Conservation (phyloP, 2,888 invertebrate genomes). For the Axea sp. region DNA sequence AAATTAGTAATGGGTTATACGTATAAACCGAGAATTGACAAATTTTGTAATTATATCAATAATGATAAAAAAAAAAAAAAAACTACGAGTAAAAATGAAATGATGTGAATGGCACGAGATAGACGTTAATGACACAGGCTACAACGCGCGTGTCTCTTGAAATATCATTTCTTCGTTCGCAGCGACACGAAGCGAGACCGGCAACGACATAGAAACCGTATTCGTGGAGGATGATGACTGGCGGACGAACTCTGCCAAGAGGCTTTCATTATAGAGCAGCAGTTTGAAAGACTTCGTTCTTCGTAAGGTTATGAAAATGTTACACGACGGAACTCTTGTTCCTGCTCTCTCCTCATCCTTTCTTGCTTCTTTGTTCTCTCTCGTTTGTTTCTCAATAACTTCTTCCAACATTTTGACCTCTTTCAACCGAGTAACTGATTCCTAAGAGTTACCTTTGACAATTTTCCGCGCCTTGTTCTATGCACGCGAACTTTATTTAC, state of each 20-base stretch:
- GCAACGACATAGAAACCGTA: conserved; percentile 38
- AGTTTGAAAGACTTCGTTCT: conserved; percentile 69
- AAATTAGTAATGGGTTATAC: too few relatives aligned
- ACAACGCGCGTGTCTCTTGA: conserved; percentile 23
- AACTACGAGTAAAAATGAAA: neutral
- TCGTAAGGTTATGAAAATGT: conserved; percentile 72
- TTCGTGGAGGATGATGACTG: conserved; percentile 38
- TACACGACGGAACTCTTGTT: conserved; percentile 68
- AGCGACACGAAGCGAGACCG: conserved; percentile 36
- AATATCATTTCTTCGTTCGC: conserved; percentile 37
- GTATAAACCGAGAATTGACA: too few relatives aligned
- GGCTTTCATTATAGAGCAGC: conserved; percentile 71
- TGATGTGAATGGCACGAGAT: conserved; percentile 8
- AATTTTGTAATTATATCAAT: too few relatives aligned
- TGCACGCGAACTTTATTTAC: conserved; percentile 40
- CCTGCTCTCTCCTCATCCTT: conserved; percentile 62
- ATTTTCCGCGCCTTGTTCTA: conserved; percentile 44
- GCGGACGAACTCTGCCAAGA: conserved; percentile 66
- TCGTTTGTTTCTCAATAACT: conserved; percentile 44
- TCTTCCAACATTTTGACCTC: conserved; percentile 39
- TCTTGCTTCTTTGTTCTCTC: conserved; percentile 43
- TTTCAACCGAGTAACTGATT: conserved; percentile 48
- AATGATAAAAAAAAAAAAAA: too few relatives aligned
- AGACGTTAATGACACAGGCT: conserved; percentile 18
- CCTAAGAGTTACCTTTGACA: conserved; percentile 44